Evolutionary conservation across 2,888 invertebrate species (phyloP), one percentile per base, ranked within the genome.

Genomic region (Cryptops parisi): DNA sequence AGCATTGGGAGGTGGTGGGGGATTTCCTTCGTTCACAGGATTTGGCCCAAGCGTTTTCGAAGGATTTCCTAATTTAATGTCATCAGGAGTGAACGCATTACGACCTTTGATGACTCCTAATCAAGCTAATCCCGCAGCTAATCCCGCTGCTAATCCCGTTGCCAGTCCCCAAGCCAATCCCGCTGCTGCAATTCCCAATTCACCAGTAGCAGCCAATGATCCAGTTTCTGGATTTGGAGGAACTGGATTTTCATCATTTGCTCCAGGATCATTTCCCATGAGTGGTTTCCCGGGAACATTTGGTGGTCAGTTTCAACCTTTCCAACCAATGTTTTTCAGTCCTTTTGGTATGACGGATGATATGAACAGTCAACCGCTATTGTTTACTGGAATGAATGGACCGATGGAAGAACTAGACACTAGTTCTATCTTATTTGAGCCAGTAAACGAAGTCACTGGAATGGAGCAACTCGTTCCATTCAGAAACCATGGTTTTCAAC

Each of bases 361-460:
- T 26, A 47, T 47, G 47, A 26, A 47, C 12, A 21, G n/a, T 2
- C 45, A 24, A 2, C n/a, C 47, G 21, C 9, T 48, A 3, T 21
- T 48, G 17, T 21, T 33, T 9, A 12, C 19, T 1, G 33, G 38
- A 9, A 23, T 23, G 15, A 23, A 48, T 21, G 33, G 38, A 21
- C 48, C n/a, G n/a, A 23, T 33, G 15, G 48, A 48, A 48, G 48
- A 48, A 22, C 9, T 48, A 6, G 48, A 48, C 27, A 48, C 48
- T 12, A 38, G 27, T 23, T 38, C 38, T 1, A 21, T 48, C 1
- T n/a, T 46, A 2, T 9, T 46, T 24, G 48, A 48, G 12, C 48
- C 27, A 19, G 21, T 21, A 2, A 48, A 48, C 38, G 39, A 19
- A 17, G 38, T 38, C n/a, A 48, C 5, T n/a, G 43, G 38, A n/a